Evolutionary conservation across 2,888 invertebrate genomes (phyloP), one percentile per base, ranked within the genome.

Genomic region (Spicauda simplicius): DNA sequence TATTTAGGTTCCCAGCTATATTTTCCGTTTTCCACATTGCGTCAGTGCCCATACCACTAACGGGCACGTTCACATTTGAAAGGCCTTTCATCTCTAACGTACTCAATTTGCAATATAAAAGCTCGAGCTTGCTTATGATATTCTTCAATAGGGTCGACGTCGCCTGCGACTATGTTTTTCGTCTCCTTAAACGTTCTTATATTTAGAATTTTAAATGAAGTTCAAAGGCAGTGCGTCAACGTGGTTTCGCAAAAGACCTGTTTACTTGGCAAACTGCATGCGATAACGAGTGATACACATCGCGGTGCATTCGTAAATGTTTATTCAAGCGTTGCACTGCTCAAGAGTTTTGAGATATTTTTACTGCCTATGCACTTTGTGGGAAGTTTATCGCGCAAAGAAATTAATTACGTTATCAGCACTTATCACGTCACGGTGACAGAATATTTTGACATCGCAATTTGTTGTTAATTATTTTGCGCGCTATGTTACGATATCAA

Each of bases 21-120:
- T 88, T 90, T 89, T 86, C 88, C 84, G 78, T 84, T 89, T 90
- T 88, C 80, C 84, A 83, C 78, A 75, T 79, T 76, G 81, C 79
- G 77, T 74, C 77, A 78, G 76, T 66, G 69, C 71, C 67, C 66
- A 64, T 2, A 37, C 50, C 14, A 25, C 50, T 67, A 61, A 55
- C 63, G 55, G 25, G 55, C 63, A 63, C 63, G 69, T 64, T 67
- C 48, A 41, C 33, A 16, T 60, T 60, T 33, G 48, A 60, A 55
- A 66, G 66, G 66, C 70, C 68, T 72, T 61, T 70, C 59, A 59
- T 57, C 59, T 55, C 16, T 11, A 33, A 30, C 19, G 14, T 14
- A 52, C 19, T 52, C 45, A 41, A 52, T 65, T 68, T 63, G 68
- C 54, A 50, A 62, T 20, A 45, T 33, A 41, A 41, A 63, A 45